phyloP scores from a whole-genome alignment of 2,113 vertebrate species.

The Picathartes gymnocephalus region DNA sequence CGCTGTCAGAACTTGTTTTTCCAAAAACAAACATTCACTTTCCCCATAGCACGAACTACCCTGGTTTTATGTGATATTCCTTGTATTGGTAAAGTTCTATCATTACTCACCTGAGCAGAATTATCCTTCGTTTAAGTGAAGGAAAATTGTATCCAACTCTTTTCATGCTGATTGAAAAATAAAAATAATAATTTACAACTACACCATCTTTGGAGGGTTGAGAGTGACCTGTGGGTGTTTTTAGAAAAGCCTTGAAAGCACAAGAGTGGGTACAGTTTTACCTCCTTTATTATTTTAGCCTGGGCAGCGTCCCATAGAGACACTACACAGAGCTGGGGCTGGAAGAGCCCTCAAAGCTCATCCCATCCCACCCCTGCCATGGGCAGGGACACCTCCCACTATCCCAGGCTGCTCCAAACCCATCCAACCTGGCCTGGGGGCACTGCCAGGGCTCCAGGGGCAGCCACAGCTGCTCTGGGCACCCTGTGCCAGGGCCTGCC shows the following conservation, averaged over 20 bases:
- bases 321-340: not conserved
- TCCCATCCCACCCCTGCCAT: not conserved
- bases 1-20: not conserved
- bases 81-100: fast-evolving
- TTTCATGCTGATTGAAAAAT: not conserved
- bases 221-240: not conserved
- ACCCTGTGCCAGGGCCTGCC: not conserved
- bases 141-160: not conserved
- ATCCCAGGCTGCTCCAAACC: fast-evolving
- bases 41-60: not conserved
- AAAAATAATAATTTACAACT: not conserved
- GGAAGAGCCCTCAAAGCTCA: not conserved
- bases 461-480: not conserved
- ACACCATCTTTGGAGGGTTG: not conserved
- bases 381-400: not conserved
- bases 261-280: not conserved
- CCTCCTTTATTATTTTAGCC: not conserved
- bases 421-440: fast-evolving
- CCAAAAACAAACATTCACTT: not conserved
- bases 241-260: not conserved
- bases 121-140: not conserved
- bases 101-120: not conserved
- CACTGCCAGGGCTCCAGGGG: not conserved
- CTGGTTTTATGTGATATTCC: not conserved
- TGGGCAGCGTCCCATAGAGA: not conserved